Conservation (phyloP, 1,140 invertebrate species). For the Lepidostoma basale region DNA sequence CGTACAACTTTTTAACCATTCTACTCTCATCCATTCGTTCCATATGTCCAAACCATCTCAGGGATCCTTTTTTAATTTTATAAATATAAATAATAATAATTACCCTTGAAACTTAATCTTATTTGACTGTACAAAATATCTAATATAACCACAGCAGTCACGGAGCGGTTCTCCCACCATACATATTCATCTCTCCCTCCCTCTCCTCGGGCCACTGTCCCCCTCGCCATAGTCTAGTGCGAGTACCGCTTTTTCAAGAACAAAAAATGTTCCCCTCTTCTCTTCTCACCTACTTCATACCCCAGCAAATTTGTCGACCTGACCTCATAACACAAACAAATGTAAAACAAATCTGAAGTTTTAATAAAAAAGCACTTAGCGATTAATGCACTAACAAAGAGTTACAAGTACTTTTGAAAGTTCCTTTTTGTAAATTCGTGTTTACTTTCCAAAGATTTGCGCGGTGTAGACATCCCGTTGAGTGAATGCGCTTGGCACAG, state of each 20-base stretch:
- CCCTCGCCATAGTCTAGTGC: neutral
- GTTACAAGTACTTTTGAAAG: neutral
- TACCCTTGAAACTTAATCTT: constrained; percentile 1
- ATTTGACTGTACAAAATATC: constrained; percentile 32
- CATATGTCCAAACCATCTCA: no score
- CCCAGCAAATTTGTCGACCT: neutral
- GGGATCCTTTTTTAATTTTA: neutral
- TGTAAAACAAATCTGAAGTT: neutral
- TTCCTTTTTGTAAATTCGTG: neutral
- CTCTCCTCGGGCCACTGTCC: constrained; percentile 2
- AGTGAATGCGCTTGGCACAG: constrained; percentile 18
- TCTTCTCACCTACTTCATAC: neutral
- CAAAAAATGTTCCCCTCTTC: constrained; percentile 12
- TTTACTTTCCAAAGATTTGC: neutral
- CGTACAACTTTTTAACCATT: no score
- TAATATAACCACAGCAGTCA: constrained; percentile 31
- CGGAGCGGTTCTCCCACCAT: constrained; percentile 33
- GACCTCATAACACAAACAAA: neutral
- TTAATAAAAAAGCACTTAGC: neutral
- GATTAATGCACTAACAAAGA: no score
- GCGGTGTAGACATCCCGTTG: neutral
- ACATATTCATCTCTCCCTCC: constrained; percentile 34
- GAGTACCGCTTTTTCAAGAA: constrained; percentile 25
- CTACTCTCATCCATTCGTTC: no score
- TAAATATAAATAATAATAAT: neutral